Evolutionary conservation across 2,888 invertebrate genomes (phyloP).

Genomic region (Scaptomyza caliginosa): DNA sequence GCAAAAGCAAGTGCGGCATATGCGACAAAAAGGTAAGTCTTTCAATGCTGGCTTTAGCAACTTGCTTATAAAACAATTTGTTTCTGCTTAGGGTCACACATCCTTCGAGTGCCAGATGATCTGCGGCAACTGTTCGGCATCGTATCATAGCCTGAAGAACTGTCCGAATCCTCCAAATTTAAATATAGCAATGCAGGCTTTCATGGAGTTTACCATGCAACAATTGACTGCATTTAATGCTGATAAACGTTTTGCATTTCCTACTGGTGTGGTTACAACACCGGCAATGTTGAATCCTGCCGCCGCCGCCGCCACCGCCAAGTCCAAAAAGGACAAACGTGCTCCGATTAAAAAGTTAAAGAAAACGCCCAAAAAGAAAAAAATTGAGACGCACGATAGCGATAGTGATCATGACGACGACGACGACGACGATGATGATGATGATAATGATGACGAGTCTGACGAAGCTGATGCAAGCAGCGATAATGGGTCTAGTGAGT

Average conservation of each 20-base stretch:
- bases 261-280: constrained; percentile 13
- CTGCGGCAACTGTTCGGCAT: constrained; percentile 80
- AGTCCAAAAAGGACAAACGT: constrained; percentile 53
- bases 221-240: constrained; percentile 70
- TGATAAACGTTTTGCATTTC: constrained; percentile 55
- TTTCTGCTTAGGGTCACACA: constrained; percentile 69
- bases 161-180: constrained; percentile 80
- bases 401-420: constrained; percentile 54
- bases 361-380: constrained; percentile 53
- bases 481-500: constrained; percentile 46
- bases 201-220: constrained; percentile 82
- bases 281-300: background rate
- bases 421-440: constrained; percentile 45
- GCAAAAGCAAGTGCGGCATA: constrained; percentile 63
- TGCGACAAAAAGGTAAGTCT: constrained; percentile 78
- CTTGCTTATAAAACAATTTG: background rate
- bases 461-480: constrained; percentile 37
- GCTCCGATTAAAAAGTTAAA: constrained; percentile 42
- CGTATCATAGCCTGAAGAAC: constrained; percentile 75
- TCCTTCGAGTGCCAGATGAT: constrained; percentile 82
- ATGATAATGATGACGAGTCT: constrained; percentile 14
- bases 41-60: background rate
- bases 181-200: constrained; percentile 77
- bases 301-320: constrained; percentile 6
- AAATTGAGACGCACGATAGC: constrained; percentile 30